Percentiles rank a stretch among this genome's conserved stretches.
Evolutionary conservation across 2,113 vertebrate genomes (phyloP).

Genomic region (Prolemur simus): DNA sequence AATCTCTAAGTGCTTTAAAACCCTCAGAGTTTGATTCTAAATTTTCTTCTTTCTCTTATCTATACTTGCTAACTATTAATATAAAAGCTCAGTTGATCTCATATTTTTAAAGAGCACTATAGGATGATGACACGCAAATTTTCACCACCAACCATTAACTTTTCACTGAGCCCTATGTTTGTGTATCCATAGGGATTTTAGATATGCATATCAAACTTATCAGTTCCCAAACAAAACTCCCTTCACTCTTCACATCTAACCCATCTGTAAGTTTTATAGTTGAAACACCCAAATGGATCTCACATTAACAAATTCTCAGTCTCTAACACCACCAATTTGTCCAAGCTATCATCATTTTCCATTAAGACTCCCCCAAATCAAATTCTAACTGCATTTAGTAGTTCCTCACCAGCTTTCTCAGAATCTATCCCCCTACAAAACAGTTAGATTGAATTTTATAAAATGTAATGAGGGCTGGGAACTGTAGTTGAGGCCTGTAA

Average conservation of each 20-base stretch:
- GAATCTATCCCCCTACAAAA: background rate
- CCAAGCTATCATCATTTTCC: background rate
- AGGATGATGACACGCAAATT: background rate
- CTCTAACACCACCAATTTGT: background rate
- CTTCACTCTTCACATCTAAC: background rate
- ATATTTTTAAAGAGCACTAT: background rate
- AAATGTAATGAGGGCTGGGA: background rate
- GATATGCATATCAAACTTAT: background rate
- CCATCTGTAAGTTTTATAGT: background rate
- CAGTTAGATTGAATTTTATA: background rate
- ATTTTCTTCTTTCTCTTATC: background rate
- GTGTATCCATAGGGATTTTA: background rate
- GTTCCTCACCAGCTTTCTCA: background rate
- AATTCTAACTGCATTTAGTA: background rate
- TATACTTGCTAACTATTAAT: background rate
- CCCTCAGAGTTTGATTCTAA: background rate
- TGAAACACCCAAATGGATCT: background rate
- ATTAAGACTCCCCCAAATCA: background rate
- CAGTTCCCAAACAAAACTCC: background rate
- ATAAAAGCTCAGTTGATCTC: background rate
- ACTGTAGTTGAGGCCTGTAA: no score
- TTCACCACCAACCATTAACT: background rate
- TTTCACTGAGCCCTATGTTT: background rate
- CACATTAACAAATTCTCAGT: background rate
- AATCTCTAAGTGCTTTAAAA: background rate